These are phyloP conservation scores for Cepaea hortensis DNA, from an alignment of 2,888 invertebrate species.

Conservation along the genomic window DNA sequence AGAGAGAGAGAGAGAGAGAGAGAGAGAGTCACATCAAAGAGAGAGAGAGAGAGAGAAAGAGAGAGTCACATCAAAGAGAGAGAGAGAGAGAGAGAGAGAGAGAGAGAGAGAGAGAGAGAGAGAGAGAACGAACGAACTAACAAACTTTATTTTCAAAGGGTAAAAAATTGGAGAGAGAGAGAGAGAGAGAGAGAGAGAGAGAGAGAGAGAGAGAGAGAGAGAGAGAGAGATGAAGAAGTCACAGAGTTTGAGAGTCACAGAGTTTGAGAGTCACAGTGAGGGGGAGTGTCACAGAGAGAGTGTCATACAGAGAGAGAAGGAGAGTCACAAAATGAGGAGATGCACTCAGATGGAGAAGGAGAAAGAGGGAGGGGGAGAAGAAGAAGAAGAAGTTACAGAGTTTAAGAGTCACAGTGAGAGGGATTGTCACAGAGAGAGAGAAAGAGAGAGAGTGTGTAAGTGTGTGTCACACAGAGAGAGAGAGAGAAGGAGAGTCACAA, in stretches of 20 bases:
- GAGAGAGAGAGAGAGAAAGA: too few species aligned
- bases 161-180: constrained; percentile 2
- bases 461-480: not conserved
- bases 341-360: not conserved
- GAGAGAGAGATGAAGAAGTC: not conserved
- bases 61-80: too few species aligned
- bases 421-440: not conserved
- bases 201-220: not conserved
- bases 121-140: not conserved
- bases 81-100: not conserved
- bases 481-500: not conserved
- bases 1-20: too few species aligned
- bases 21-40: too few species aligned
- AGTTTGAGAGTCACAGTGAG: not conserved
- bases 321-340: not conserved
- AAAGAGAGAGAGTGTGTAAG: not conserved
- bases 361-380: not conserved
- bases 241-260: too few species aligned
- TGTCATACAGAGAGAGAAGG: not conserved
- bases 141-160: too few species aligned
- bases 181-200: not conserved
- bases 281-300: not conserved
- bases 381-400: not conserved
- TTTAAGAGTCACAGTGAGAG: not conserved
- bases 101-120: constrained; percentile 30